Conservation (phyloP, 2,113 vertebrate species). For the Siniperca chuatsi region DNA sequence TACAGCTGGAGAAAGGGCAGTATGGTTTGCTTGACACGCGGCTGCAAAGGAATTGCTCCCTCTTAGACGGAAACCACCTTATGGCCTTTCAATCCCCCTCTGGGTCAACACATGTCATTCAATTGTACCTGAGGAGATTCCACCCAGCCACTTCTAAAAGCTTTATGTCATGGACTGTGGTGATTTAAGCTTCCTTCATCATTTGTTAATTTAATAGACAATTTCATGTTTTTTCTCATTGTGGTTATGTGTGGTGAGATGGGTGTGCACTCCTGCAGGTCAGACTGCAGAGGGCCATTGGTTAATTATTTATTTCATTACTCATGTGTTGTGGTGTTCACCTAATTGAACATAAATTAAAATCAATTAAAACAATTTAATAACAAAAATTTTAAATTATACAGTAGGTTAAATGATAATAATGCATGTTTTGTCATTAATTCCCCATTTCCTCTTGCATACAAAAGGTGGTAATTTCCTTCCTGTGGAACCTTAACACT, state of each 20-base stretch:
- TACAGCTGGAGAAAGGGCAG: not conserved
- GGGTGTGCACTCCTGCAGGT: not conserved
- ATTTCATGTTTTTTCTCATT: not conserved
- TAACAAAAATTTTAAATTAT: not conserved
- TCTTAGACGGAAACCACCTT: not conserved
- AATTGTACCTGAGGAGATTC: slow-evolving; percentile 7
- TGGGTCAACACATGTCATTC: slow-evolving; percentile 18
- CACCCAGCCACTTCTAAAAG: not conserved
- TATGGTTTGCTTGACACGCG: slow-evolving; percentile 2
- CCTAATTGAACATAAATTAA: not conserved
- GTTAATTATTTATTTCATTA: not conserved
- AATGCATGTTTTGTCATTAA: not conserved
- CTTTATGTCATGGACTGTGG: not conserved
- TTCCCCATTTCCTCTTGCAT: slow-evolving; percentile 13
- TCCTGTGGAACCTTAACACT: slow-evolving; percentile 4
- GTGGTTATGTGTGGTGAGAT: not conserved
- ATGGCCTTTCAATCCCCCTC: not conserved
- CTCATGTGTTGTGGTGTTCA: not conserved
- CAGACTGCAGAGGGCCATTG: not conserved
- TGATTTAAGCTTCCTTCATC: not conserved
- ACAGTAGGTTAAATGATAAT: slow-evolving; percentile 11
- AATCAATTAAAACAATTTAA: slow-evolving; percentile 4
- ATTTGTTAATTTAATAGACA: not conserved
- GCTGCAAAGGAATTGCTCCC: slow-evolving; percentile 11
- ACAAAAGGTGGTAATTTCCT: not conserved